Percentiles rank a stretch among this genome's conserved stretches.
phyloP scores from a whole-genome alignment of 2,797 vertebrate species.

The Aphelocoma californica region DNA sequence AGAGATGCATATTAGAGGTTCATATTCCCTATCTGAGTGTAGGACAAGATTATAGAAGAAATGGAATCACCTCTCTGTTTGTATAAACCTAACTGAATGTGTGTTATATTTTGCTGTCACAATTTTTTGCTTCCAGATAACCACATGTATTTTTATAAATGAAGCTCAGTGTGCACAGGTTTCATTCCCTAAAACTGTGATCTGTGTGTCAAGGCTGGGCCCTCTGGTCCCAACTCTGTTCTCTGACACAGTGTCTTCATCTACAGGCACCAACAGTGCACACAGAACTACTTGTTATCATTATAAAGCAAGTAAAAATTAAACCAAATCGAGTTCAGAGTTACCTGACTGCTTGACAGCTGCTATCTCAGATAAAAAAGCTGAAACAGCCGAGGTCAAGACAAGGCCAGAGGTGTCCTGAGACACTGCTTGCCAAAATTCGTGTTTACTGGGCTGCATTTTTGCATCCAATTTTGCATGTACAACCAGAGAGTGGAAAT shows the following conservation, averaged over 20 bases:
- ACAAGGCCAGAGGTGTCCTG: background rate
- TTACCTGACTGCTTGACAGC: background rate
- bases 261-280: background rate
- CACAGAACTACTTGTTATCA: background rate
- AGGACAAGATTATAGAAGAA: background rate
- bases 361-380: background rate
- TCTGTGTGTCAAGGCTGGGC: background rate
- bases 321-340: background rate
- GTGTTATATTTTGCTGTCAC: background rate
- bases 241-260: accelerated
- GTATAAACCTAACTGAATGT: background rate
- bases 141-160: background rate
- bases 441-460: background rate
- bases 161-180: background rate
- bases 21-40: background rate
- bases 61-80: background rate
- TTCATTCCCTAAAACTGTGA: background rate
- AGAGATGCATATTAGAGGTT: background rate
- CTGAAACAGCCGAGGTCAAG: background rate
- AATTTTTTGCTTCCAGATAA: background rate
- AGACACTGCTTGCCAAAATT: background rate
- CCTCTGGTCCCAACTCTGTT: background rate
- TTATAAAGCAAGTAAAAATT: background rate
- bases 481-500: background rate
- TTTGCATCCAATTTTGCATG: background rate